Evolutionary conservation across 2,113 vertebrate genomes (phyloP), one percentile per base, ranked within the genome.

Genomic region (Megatriorchis doriae): DNA sequence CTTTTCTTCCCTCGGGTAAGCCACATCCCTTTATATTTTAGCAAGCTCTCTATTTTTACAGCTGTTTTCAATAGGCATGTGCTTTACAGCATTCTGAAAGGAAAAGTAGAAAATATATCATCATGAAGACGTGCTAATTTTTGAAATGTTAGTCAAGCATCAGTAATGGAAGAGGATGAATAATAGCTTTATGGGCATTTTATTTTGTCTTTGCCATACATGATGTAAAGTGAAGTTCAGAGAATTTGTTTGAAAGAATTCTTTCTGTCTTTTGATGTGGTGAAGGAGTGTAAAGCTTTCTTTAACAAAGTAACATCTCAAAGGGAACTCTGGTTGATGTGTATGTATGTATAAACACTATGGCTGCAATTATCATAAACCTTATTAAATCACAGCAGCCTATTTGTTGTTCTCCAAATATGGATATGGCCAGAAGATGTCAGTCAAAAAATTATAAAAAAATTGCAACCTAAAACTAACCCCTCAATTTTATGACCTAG

Each of bases 41-140:
- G 43, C 58, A 58, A 77, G 40, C 53, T 88, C 17, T 88, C 40
- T 89, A 19, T n/a, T 81, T 84, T 83, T 62, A 66, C 78, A 83
- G 45, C 72, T 86, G 71, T 88, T 92, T 92, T 90, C 59, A 78
- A 66, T 38, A 47, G 75, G 47, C 88, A 61, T 66, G 91, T 90
- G 88, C 81, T 31, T 87, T 38, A 82, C 70, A 89, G 93, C 77
- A 86, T 95, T 91, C 77, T 10, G 3, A 83, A 90, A 75, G 79
- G 84, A 71, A 48, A 86, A 75, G 94, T 96, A 95, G 97, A 97
- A 98, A 98, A 98, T 98, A 97, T 93, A 98, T 98, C 90, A 97
- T 89, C 91, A 97, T 80, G 94, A 97, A 98, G 97, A 98, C 97
- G 77, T 98, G 98, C 98, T 98, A 97, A 98, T 99, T 98, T 98